phyloP scores from a whole-genome alignment of 2,797 vertebrate genomes.

The Chlorospingus flavigularis region DNA sequence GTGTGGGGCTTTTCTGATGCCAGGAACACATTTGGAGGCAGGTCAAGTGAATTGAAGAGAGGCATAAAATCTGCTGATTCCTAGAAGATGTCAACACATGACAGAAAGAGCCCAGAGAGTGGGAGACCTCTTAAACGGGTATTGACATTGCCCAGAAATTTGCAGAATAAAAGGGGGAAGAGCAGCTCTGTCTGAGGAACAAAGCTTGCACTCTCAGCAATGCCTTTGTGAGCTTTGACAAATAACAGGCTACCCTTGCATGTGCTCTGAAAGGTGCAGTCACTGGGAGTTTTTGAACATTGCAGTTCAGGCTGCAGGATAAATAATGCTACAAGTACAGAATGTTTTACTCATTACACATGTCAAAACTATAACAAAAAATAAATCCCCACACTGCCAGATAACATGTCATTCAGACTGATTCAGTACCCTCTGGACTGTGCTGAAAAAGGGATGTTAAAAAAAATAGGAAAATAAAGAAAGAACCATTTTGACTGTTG shows the following conservation, averaged over 20 bases:
- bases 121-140: conserved; percentile 49
- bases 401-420: neutral
- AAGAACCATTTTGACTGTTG: neutral
- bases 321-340: conserved; percentile 12
- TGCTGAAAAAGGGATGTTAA: neutral
- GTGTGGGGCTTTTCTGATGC: conserved; percentile 46
- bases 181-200: neutral
- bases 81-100: conserved; percentile 46
- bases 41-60: conserved; percentile 54
- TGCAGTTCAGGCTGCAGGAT: conserved; percentile 22
- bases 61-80: conserved; percentile 63
- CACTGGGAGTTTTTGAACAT: conserved; percentile 37
- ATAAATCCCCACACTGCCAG: neutral
- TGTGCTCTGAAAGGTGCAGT: conserved; percentile 43
- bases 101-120: conserved; percentile 39
- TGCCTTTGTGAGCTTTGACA: conserved; percentile 58
- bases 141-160: conserved; percentile 48
- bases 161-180: conserved; percentile 36
- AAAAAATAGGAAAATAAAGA: neutral
- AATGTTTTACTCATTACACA: conserved; percentile 35
- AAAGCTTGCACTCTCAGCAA: conserved; percentile 56
- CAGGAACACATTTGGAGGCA: conserved; percentile 37
- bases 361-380: conserved; percentile 15
- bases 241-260: conserved; percentile 30
- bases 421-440: neutral